Evolutionary conservation across 2,888 invertebrate species (phyloP).

Genomic region (Archips crataeganus): DNA sequence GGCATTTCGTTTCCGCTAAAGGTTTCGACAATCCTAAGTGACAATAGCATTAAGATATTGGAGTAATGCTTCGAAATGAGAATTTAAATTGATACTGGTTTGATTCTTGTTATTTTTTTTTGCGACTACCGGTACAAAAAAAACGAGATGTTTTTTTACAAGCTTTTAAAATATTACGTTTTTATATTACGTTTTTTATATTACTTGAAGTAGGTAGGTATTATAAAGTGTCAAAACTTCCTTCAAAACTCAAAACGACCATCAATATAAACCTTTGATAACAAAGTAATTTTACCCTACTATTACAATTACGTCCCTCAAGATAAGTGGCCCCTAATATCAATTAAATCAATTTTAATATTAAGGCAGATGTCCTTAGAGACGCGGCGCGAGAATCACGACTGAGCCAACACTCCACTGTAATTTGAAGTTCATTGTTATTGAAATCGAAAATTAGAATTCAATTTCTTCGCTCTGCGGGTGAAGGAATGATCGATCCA

Average conservation of each 20-base stretch:
- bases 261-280: background rate
- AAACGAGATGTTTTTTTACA: too few species aligned
- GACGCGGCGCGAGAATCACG: constrained; percentile 36
- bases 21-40: constrained; percentile 36
- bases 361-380: constrained; percentile 34
- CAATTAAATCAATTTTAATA: constrained; percentile 41
- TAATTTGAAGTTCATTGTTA: constrained; percentile 64
- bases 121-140: background rate
- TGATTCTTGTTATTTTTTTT: background rate
- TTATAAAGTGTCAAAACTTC: background rate
- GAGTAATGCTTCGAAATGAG: constrained; percentile 29
- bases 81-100: constrained; percentile 11
- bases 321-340: constrained; percentile 35
- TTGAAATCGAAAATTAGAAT: constrained; percentile 76
- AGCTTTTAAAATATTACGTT: too few species aligned
- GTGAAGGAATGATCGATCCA: constrained; percentile 63
- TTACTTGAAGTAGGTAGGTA: too few species aligned
- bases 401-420: constrained; percentile 39
- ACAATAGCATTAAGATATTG: constrained; percentile 41
- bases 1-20: constrained; percentile 50
- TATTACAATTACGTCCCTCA: constrained; percentile 26
- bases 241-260: background rate
- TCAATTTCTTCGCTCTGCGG: constrained; percentile 67
- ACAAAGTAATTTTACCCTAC: constrained; percentile 14
- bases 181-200: too few species aligned